These are phyloP conservation scores for Lycaon pictus DNA, from an alignment of 2,113 vertebrate species.

Conservation along the genomic window DNA sequence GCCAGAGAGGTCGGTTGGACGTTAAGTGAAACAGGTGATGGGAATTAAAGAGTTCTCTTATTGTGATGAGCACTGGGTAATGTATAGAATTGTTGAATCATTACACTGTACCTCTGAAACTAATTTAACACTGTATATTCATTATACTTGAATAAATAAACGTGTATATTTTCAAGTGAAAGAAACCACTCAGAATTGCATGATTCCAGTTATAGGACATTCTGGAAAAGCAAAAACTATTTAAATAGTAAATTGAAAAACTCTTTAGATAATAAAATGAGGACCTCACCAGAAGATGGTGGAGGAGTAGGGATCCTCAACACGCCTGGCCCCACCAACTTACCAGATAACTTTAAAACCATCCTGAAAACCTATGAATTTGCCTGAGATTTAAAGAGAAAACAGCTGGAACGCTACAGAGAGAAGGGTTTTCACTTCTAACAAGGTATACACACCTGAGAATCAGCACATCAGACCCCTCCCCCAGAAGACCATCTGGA, in stretches of 20 bases:
- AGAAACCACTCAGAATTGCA: not conserved
- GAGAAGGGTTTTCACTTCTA: too few species aligned
- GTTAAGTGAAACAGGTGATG: not conserved
- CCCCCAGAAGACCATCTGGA: too few species aligned
- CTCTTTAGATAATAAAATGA: too few species aligned
- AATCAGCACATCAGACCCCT: too few species aligned
- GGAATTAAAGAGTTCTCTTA: not conserved
- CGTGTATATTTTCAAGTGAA: not conserved
- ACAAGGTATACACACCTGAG: too few species aligned
- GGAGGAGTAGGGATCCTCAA: too few species aligned
- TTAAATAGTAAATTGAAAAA: not conserved
- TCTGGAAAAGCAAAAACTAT: not conserved
- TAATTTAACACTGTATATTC: not conserved
- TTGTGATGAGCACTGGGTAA: not conserved
- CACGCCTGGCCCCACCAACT: too few species aligned
- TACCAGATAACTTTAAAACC: too few species aligned
- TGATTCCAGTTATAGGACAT: not conserved
- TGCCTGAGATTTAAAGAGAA: too few species aligned
- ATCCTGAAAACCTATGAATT: too few species aligned
- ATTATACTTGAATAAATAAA: not conserved
- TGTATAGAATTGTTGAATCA: not conserved
- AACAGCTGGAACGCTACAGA: too few species aligned
- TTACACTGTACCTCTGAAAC: not conserved
- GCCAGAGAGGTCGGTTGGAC: not conserved
- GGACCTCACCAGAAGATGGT: too few species aligned